A percentile compares a stretch with the other conserved stretches of the same genome.
Conservation (phyloP, 2,113 vertebrate species). For the Naja naja region DNA sequence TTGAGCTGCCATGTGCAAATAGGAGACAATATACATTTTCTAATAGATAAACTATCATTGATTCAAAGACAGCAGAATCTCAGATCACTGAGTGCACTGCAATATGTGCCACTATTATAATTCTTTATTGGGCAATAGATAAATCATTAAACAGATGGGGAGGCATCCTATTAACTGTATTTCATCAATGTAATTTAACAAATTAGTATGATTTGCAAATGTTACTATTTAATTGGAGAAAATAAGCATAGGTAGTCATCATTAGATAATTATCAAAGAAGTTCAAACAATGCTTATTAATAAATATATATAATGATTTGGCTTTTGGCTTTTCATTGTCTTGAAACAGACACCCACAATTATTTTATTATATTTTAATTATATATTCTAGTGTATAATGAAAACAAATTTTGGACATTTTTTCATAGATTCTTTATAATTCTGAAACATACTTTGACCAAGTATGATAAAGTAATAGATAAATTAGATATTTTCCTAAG, state of each 20-base stretch:
- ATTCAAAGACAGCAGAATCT: background rate
- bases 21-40: too few relatives aligned
- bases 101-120: background rate
- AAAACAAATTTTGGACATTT: too few relatives aligned
- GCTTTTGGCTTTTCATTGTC: background rate
- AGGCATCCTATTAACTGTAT: background rate
- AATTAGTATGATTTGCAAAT: background rate
- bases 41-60: background rate
- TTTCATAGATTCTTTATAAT: background rate
- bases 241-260: background rate
- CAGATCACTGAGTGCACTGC: background rate
- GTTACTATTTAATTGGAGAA: background rate
- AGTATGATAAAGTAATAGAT: background rate
- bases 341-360: background rate
- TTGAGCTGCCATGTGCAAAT: too few relatives aligned
- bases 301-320: background rate
- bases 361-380: too few relatives aligned
- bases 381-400: background rate
- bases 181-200: background rate
- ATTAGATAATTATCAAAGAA: background rate
- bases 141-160: background rate
- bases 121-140: background rate
- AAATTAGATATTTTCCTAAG: slow-evolving; percentile 33
- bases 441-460: background rate
- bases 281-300: background rate